Evolutionary conservation across 2,797 vertebrate species (phyloP).

Genomic region (Gadopsis marmoratus): DNA sequence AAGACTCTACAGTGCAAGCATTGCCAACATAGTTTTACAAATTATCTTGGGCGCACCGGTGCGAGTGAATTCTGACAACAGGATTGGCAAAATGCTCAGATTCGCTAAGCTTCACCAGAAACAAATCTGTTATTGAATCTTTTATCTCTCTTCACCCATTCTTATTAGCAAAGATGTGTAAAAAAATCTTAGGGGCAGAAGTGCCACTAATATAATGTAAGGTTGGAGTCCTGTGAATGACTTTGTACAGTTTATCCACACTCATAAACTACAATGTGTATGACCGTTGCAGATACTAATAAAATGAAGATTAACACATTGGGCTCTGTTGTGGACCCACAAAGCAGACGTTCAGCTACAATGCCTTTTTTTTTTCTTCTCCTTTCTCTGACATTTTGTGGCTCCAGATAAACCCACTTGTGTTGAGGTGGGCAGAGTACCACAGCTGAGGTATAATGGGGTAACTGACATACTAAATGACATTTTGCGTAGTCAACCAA

Average conservation of each 20-base stretch:
- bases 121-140: background rate
- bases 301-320: background rate
- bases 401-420: background rate
- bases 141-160: background rate
- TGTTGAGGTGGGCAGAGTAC: background rate
- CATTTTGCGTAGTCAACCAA: background rate
- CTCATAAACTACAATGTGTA: background rate
- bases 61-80: background rate
- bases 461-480: no score
- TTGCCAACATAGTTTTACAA: conserved; percentile 1
- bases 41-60: background rate
- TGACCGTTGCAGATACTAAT: background rate
- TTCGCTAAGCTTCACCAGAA: background rate
- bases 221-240: background rate
- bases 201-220: no score
- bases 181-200: background rate
- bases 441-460: no score
- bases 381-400: background rate
- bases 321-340: background rate
- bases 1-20: background rate
- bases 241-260: background rate
- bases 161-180: background rate
- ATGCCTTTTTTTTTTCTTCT: background rate
- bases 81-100: background rate
- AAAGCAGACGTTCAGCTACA: background rate